Evolutionary conservation across 2,113 vertebrate species (phyloP).

Genomic region (Bos indicus): DNA sequence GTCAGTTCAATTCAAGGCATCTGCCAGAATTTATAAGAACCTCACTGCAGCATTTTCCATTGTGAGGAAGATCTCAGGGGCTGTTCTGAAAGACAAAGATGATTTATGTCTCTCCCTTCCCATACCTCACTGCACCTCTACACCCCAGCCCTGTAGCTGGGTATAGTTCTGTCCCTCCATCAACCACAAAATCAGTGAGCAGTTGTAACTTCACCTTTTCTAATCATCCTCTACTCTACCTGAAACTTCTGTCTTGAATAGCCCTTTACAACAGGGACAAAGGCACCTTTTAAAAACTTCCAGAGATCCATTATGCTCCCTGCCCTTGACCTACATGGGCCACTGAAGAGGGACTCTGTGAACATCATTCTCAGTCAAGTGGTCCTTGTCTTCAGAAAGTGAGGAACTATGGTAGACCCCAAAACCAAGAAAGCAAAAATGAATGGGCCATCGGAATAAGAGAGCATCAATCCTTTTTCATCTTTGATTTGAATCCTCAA

Average conservation of each 20-base stretch:
- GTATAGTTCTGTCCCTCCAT: background rate
- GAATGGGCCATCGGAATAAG: background rate
- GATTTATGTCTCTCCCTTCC: background rate
- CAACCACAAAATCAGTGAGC: background rate
- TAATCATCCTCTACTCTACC: background rate
- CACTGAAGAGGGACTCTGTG: background rate
- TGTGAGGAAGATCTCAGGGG: background rate
- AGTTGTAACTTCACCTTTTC: background rate
- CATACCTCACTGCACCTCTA: background rate
- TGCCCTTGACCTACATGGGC: background rate
- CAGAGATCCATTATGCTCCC: background rate
- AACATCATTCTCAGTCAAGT: background rate
- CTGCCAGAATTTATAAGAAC: background rate
- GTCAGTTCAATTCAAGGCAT: background rate
- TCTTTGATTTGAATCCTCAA: background rate
- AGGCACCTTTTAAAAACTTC: background rate
- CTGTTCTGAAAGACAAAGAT: background rate
- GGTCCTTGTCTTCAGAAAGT: background rate
- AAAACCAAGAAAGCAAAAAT: background rate
- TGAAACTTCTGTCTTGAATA: background rate
- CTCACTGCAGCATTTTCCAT: background rate
- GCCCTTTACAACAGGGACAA: background rate
- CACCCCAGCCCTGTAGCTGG: accelerated
- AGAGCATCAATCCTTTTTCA: background rate
- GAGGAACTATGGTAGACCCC: background rate